Evolutionary conservation across 1,140 invertebrate species (phyloP).

Genomic region (Gyrodactylus salaris): DNA sequence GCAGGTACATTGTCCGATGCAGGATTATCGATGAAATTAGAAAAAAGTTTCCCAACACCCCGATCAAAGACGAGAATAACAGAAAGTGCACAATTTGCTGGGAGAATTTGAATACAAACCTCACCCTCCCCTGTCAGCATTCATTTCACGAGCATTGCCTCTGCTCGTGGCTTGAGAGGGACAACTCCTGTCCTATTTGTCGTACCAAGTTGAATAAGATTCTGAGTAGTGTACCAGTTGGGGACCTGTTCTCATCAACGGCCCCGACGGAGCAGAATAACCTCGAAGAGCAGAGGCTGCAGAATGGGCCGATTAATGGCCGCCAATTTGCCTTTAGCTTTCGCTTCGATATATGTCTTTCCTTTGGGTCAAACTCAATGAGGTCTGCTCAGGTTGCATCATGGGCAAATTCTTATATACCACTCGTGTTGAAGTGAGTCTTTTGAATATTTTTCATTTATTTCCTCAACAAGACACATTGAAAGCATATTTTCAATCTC

Average conservation of each 20-base stretch:
- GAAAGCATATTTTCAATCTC: no score
- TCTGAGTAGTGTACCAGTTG: neutral
- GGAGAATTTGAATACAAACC: neutral
- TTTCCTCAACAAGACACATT: no score
- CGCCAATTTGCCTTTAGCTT: neutral
- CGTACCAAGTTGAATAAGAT: neutral
- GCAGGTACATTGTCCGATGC: neutral
- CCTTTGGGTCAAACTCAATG: neutral
- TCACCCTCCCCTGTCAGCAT: neutral
- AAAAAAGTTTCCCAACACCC: neutral
- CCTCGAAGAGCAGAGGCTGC: neutral
- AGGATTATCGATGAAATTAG: neutral
- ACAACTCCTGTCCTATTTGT: neutral
- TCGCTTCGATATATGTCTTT: neutral
- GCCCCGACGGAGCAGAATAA: neutral
- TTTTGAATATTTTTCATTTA: no score
- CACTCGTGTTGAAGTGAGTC: neutral
- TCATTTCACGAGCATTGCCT: neutral
- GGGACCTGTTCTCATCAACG: neutral
- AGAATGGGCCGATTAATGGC: neutral
- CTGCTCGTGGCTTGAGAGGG: neutral
- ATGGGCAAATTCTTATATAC: neutral
- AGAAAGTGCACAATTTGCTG: neutral
- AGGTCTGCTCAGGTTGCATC: neutral
- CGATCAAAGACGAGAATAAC: neutral